phyloP scores from a whole-genome alignment of 1,140 invertebrate genomes.

The Notospermus geniculatus region DNA sequence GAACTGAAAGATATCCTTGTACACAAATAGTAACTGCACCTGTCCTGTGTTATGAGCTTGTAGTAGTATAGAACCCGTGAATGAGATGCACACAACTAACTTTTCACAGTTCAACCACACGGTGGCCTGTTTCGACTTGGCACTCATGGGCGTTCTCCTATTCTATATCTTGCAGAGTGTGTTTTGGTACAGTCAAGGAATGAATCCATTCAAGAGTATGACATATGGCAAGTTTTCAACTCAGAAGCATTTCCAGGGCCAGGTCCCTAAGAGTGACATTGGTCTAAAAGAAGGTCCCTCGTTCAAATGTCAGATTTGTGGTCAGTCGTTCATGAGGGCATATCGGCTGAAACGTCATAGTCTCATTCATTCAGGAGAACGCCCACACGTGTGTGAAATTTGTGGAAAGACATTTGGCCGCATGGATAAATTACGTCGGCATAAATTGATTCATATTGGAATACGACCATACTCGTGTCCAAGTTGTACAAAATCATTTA shows the following conservation, averaged over 20 bases:
- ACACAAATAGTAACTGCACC: too few species aligned
- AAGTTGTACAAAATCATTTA: slow-evolving; percentile 43
- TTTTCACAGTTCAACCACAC: too few species aligned
- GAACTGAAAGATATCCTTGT: too few species aligned
- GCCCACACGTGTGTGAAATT: slow-evolving; percentile 1
- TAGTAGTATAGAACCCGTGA: too few species aligned
- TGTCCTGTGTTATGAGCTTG: too few species aligned
- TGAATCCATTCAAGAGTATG: too few species aligned
- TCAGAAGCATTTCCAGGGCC: too few species aligned
- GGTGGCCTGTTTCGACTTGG: neutral
- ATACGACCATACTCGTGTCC: slow-evolving; percentile 42
- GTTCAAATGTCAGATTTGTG: neutral
- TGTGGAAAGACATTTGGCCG: slow-evolving; percentile 3
- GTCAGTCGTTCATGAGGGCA: neutral
- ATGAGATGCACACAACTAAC: too few species aligned
- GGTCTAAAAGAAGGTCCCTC: neutral
- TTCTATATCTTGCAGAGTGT: neutral
- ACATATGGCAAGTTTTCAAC: too few species aligned
- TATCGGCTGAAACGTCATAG: neutral
- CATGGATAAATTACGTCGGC: neutral
- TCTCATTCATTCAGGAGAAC: slow-evolving; percentile 2
- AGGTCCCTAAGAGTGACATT: neutral
- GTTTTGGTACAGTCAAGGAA: too few species aligned
- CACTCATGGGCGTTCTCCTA: too few species aligned
- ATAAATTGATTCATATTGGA: slow-evolving; percentile 27